A percentile compares a stretch with the other conserved stretches of the same genome.
Conservation (phyloP, 1,140 invertebrate genomes). For the Drosophila sproati region DNA sequence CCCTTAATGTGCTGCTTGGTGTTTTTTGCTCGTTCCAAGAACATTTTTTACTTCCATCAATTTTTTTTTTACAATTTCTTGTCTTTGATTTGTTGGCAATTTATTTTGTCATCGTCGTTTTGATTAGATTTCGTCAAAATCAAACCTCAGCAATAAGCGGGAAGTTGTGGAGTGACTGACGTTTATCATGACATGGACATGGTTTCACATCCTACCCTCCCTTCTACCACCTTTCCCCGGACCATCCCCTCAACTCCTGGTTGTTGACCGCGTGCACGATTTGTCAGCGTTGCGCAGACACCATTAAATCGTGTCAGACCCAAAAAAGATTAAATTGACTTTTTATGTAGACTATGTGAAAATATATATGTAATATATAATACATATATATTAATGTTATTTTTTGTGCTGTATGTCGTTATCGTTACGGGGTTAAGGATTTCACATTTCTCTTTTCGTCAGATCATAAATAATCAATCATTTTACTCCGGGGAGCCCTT, state of each 20-base stretch:
- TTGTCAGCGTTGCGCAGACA: conserved; percentile 59
- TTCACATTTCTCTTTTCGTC: conserved; percentile 20
- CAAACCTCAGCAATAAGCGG: conserved; percentile 23
- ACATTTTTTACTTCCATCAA: neutral
- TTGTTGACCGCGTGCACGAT: conserved; percentile 55
- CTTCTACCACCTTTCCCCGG: neutral
- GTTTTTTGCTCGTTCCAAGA: neutral
- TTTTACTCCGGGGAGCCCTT: conserved; percentile 27
- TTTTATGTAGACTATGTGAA: conserved; percentile 60
- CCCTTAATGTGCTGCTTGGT: conserved; percentile 5
- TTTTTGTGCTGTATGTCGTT: conserved; percentile 17
- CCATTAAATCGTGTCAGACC: conserved; percentile 56
- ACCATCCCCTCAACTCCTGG: neutral
- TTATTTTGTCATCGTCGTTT: conserved; percentile 72
- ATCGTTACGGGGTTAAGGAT: conserved; percentile 36
- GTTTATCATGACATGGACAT: conserved; percentile 67
- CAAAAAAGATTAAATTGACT: conserved; percentile 64
- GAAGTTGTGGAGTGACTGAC: conserved; percentile 61
- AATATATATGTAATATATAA: conserved; percentile 41
- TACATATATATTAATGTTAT: conserved; percentile 16
- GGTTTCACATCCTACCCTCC: conserved; percentile 10
- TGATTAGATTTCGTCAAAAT: conserved; percentile 66
- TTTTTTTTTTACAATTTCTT: conserved; percentile 30
- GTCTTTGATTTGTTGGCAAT: conserved; percentile 65
- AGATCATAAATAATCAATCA: conserved; percentile 54